Percentiles rank a stretch among this genome's conserved stretches.
phyloP scores from a whole-genome alignment of 1,140 invertebrate genomes.

The Drosophila biarmipes region DNA sequence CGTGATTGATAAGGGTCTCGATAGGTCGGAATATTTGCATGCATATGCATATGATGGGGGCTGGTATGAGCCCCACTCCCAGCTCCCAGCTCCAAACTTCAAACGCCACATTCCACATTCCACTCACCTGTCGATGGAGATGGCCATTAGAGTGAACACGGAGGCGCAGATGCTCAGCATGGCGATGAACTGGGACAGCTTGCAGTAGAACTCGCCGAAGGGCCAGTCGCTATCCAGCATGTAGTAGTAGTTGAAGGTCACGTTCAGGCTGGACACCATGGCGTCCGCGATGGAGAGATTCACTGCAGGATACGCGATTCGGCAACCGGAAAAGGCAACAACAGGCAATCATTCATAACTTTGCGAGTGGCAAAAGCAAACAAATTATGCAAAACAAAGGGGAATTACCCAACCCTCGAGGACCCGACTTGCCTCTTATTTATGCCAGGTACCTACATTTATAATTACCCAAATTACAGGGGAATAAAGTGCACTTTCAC shows the following conservation, averaged over 20 bases:
- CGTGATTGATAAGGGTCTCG: constrained; percentile 42
- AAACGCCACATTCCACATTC: too few relatives aligned
- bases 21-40: constrained; percentile 10
- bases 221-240: constrained; percentile 97
- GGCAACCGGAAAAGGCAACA: constrained; percentile 11
- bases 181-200: constrained; percentile 96
- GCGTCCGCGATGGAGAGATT: constrained; percentile 97
- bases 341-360: constrained; percentile 42
- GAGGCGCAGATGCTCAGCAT: constrained; percentile 96
- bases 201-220: constrained; percentile 96
- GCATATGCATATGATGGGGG: constrained; percentile 11
- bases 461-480: constrained; percentile 50
- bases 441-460: constrained; percentile 60
- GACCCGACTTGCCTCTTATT: constrained; percentile 50
- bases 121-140: constrained; percentile 96
- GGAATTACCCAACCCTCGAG: constrained; percentile 35
- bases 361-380: constrained; percentile 23
- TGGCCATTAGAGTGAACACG: constrained; percentile 98
- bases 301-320: constrained; percentile 85
- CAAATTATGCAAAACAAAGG: constrained; percentile 50
- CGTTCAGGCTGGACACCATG: constrained; percentile 97
- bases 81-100: too few relatives aligned
- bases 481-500: constrained; percentile 47
- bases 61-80: background rate
- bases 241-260: constrained; percentile 96